Evolutionary conservation across 2,888 invertebrate genomes (phyloP).

Genomic region (Eristalinus aeneus): DNA sequence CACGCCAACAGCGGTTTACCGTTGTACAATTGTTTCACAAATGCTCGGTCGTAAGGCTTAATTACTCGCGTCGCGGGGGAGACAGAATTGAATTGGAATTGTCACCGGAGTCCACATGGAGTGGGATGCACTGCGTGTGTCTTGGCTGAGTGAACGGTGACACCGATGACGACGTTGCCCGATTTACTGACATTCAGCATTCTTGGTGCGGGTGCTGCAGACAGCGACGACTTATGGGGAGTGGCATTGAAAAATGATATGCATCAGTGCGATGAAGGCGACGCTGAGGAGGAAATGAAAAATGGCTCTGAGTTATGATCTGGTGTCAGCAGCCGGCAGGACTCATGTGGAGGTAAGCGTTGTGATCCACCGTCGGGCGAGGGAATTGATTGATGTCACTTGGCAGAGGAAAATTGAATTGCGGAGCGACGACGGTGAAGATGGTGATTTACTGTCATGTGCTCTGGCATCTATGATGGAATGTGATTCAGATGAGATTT

Average conservation of each 20-base stretch:
- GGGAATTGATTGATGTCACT: background rate
- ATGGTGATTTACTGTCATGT: background rate
- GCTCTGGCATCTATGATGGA: background rate
- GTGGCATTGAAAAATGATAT: slow-evolving; percentile 55
- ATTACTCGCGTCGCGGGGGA: background rate
- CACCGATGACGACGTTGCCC: background rate
- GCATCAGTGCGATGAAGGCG: slow-evolving; percentile 22
- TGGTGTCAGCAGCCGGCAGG: slow-evolving; percentile 48
- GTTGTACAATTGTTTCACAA: slow-evolving; percentile 18
- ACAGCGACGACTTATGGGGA: background rate
- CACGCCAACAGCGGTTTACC: slow-evolving; percentile 22
- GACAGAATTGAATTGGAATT: background rate
- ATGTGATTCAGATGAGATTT: background rate
- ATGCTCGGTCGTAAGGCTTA: background rate
- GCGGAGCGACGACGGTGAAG: background rate
- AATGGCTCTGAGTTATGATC: slow-evolving; percentile 64
- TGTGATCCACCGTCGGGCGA: background rate
- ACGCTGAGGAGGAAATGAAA: slow-evolving; percentile 38
- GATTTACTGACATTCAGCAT: background rate
- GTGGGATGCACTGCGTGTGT: background rate
- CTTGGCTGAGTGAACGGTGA: background rate
- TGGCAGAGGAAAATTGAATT: background rate
- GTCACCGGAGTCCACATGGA: background rate
- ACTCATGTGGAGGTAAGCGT: slow-evolving; percentile 19
- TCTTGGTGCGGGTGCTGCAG: background rate